phyloP scores from a whole-genome alignment of 92 coral and sea anemone genomes.

The Epizoanthus rinbou region DNA sequence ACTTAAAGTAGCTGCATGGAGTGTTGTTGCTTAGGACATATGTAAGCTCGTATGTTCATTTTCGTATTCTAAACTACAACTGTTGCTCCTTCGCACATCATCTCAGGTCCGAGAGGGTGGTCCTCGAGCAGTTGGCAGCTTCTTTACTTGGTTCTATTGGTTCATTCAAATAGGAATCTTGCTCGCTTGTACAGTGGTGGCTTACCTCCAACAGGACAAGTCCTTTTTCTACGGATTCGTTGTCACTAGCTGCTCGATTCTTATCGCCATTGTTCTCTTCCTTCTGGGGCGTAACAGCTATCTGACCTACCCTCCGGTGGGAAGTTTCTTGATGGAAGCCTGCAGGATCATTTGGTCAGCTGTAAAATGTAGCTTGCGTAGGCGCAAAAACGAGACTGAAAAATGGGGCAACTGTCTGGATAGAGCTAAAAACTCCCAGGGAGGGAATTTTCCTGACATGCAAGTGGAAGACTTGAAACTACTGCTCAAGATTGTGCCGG shows the following conservation, averaged over 20 bases:
- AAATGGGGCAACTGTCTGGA: constrained; percentile 61
- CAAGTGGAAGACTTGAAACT: constrained; percentile 73
- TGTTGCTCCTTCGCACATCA: neutral
- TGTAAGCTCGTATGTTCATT: neutral
- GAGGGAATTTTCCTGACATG: constrained; percentile 59
- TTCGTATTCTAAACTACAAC: neutral
- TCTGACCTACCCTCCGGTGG: constrained; percentile 53
- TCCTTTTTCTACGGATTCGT: constrained; percentile 75
- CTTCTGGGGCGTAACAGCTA: constrained; percentile 58
- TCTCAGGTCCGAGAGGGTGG: constrained; percentile 44
- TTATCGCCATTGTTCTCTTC: constrained; percentile 53
- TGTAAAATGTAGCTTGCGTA: constrained; percentile 6
- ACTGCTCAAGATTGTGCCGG: constrained; percentile 66
- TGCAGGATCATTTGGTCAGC: constrained; percentile 56
- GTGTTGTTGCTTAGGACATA: neutral
- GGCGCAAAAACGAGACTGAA: neutral
- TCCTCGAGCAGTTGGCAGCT: constrained; percentile 38
- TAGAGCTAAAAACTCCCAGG: constrained; percentile 49
- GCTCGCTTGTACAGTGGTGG: constrained; percentile 68
- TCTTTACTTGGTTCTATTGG: constrained; percentile 81
- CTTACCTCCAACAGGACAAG: constrained; percentile 70
- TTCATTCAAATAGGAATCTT: constrained; percentile 66
- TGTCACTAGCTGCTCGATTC: constrained; percentile 49
- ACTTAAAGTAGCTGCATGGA: too few relatives aligned
- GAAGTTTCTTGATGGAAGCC: constrained; percentile 53